Evolutionary conservation across 2,797 vertebrate species (phyloP).

Genomic region (Bradypodion ventrale): DNA sequence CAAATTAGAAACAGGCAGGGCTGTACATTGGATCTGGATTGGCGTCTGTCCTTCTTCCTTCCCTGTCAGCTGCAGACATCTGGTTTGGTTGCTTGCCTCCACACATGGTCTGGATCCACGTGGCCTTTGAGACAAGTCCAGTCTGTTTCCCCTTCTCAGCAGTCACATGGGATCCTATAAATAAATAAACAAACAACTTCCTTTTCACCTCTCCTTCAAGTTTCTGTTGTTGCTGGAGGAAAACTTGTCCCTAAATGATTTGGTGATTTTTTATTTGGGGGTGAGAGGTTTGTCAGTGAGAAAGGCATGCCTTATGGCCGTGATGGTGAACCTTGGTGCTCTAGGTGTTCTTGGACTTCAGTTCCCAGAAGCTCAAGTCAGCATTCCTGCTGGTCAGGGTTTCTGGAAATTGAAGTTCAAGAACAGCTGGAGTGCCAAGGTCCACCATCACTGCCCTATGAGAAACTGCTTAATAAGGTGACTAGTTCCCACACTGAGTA

Average conservation of each 20-base stretch:
- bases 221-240: not conserved
- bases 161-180: conserved; percentile 6
- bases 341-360: no score
- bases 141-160: not conserved
- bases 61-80: conserved; percentile 27
- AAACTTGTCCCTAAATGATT: conserved; percentile 7
- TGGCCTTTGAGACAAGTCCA: not conserved
- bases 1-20: conserved; percentile 31
- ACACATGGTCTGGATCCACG: conserved; percentile 20
- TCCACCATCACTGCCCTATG: no score
- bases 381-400: no score
- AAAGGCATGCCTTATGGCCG: no score
- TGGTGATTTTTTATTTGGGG: not conserved
- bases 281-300: no score
- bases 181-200: conserved; percentile 2
- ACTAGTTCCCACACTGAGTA: no score
- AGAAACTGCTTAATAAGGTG: not conserved
- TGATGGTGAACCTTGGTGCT: no score
- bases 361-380: no score
- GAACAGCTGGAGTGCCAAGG: no score
- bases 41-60: conserved; percentile 19
- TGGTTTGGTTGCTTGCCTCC: conserved; percentile 25
- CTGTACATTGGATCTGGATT: conserved; percentile 3
- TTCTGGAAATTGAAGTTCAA: no score
- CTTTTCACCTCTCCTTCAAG: conserved; percentile 13